Evolutionary conservation across 2,797 vertebrate species (phyloP).

Genomic region (Peromyscus aztecus): DNA sequence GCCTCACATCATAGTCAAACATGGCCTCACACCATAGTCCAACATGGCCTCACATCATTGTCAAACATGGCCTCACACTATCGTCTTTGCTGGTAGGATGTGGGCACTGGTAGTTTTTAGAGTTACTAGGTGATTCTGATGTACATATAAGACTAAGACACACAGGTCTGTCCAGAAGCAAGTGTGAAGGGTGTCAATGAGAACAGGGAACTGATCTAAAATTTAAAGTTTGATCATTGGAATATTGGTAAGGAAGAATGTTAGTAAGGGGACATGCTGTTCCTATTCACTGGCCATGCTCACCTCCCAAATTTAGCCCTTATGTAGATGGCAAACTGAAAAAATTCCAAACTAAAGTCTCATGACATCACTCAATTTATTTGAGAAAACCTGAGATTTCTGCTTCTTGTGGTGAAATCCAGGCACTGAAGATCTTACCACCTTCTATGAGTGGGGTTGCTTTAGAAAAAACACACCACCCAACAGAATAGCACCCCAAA

Average conservation of each 20-base stretch:
- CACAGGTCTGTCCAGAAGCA: not conserved
- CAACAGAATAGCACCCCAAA: slow-evolving; percentile 65
- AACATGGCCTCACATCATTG: not conserved
- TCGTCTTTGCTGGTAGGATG: not conserved
- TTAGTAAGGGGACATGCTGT: not conserved
- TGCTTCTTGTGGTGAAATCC: not conserved
- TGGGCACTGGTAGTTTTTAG: not conserved
- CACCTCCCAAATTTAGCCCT: not conserved
- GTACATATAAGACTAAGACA: not conserved
- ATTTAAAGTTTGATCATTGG: not conserved
- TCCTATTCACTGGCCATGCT: not conserved
- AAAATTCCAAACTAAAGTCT: not conserved
- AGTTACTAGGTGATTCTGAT: not conserved
- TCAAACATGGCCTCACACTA: not conserved
- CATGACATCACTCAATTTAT: not conserved
- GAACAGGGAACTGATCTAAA: not conserved
- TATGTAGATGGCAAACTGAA: slow-evolving; percentile 37
- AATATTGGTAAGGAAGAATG: not conserved
- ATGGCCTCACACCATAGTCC: not conserved
- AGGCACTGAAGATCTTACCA: not conserved
- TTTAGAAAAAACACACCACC: slow-evolving; percentile 58
- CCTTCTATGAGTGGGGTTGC: slow-evolving; percentile 28
- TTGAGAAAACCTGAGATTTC: slow-evolving; percentile 4
- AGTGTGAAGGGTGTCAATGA: not conserved
- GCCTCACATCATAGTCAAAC: not conserved